These are phyloP conservation scores for Orientallactaga bullata DNA, from an alignment of 2,113 vertebrate species.

Conservation along the genomic window DNA sequence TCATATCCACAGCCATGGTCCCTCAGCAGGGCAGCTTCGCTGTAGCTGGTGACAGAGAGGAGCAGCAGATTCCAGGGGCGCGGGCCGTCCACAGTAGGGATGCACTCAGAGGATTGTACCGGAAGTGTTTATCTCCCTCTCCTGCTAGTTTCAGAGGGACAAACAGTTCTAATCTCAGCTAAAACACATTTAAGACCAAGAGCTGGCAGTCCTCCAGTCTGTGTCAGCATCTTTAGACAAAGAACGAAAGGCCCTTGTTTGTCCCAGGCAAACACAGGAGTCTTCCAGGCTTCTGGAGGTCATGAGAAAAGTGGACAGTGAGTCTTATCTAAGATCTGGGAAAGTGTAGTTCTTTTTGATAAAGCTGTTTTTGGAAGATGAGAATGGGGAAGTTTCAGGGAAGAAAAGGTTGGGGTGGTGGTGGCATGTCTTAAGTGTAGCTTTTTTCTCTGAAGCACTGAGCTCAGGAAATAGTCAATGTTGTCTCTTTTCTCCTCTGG, in stretches of 20 bases:
- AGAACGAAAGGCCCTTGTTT: slow-evolving; percentile 44
- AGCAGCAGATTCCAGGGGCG: too few species aligned
- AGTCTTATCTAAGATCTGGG: neutral
- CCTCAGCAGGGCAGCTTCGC: too few species aligned
- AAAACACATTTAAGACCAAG: slow-evolving; percentile 23
- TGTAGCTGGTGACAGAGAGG: too few species aligned
- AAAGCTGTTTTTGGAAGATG: neutral
- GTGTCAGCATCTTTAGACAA: slow-evolving; percentile 10
- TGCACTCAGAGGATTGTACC: too few species aligned
- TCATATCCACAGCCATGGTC: too few species aligned
- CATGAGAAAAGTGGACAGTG: neutral
- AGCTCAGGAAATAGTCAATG: neutral
- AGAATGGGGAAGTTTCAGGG: neutral
- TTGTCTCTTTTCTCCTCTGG: neutral
- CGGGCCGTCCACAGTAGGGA: too few species aligned
- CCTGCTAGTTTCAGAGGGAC: neutral
- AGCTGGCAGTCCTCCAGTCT: neutral
- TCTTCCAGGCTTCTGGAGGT: neutral
- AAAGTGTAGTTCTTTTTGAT: neutral
- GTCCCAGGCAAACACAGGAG: neutral
- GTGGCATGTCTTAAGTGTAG: neutral
- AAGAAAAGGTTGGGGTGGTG: neutral
- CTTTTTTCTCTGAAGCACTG: neutral
- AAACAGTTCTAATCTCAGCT: slow-evolving; percentile 57
- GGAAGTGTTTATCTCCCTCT: too few species aligned